Conservation (phyloP, 2,113 vertebrate species). For the Xiphias gladius region DNA sequence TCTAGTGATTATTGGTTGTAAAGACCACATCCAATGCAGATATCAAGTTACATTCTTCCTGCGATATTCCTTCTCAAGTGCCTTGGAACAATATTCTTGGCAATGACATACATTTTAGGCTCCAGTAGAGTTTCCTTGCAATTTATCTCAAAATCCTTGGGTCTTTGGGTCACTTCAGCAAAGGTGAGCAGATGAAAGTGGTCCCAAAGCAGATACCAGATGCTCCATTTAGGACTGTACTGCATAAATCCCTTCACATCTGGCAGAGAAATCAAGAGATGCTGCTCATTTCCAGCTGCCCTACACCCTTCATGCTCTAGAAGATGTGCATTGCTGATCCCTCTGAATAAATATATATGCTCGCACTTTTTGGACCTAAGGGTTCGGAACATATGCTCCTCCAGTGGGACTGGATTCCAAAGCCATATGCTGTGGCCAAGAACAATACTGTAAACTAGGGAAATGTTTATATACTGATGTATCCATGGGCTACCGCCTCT, state of each 20-base stretch:
- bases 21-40: background rate
- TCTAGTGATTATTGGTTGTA: background rate
- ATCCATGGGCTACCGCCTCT: conserved; percentile 56
- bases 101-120: background rate
- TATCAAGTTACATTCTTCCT: background rate
- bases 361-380: conserved; percentile 64
- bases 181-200: conserved; percentile 50
- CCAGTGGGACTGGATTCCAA: conserved; percentile 66
- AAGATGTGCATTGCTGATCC: conserved; percentile 63
- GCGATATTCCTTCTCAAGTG: background rate
- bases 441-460: conserved; percentile 72
- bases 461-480: conserved; percentile 65
- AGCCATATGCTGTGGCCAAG: conserved; percentile 59
- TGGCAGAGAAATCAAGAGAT: conserved; percentile 71
- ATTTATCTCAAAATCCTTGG: conserved; percentile 1
- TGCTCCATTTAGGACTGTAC: conserved; percentile 49
- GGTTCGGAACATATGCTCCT: conserved; percentile 54
- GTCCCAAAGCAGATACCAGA: conserved; percentile 70
- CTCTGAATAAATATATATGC: conserved; percentile 73
- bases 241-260: conserved; percentile 73
- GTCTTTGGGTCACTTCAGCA: conserved; percentile 10
- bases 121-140: conserved; percentile 12
- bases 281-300: conserved; percentile 54
- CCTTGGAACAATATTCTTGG: conserved; percentile 1
- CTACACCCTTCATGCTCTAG: conserved; percentile 49